A percentile compares a stretch with the other conserved stretches of the same genome.
Evolutionary conservation across 2,888 invertebrate genomes (phyloP).

Genomic region (Altica lythri): DNA sequence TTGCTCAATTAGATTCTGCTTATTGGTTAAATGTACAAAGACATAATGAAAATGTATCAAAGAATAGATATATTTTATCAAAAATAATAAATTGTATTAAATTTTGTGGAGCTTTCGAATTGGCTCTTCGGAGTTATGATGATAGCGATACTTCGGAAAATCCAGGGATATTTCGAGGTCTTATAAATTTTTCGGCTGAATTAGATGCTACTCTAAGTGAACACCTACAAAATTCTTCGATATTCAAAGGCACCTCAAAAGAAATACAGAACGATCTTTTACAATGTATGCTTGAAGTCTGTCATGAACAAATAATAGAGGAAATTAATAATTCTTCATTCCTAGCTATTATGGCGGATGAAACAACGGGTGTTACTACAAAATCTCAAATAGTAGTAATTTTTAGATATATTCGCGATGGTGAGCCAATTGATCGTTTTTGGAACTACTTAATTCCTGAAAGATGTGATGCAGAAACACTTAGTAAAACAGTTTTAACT

Average conservation of each 20-base stretch:
- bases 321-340: slow-evolving; percentile 37
- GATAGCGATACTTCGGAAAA: slow-evolving; percentile 40
- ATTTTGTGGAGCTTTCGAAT: too few relatives aligned
- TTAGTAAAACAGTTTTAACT: slow-evolving; percentile 20
- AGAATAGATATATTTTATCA: slow-evolving; percentile 30
- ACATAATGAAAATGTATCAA: slow-evolving; percentile 27
- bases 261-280: slow-evolving; percentile 49
- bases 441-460: slow-evolving; percentile 39
- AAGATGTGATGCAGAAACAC: slow-evolving; percentile 25
- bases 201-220: slow-evolving; percentile 41
- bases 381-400: slow-evolving; percentile 41
- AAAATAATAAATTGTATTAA: too few relatives aligned
- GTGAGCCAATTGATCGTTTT: too few relatives aligned
- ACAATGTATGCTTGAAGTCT: slow-evolving; percentile 45
- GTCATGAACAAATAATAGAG: slow-evolving; percentile 37
- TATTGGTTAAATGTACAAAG: slow-evolving; percentile 20
- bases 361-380: slow-evolving; percentile 42
- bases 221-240: slow-evolving; percentile 39
- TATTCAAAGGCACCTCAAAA: too few relatives aligned
- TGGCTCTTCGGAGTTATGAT: too few relatives aligned
- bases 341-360: slow-evolving; percentile 45
- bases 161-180: too few relatives aligned
- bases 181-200: slow-evolving; percentile 44
- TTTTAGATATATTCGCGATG: slow-evolving; percentile 41
- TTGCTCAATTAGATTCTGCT: slow-evolving; percentile 16